A percentile compares a stretch with the other conserved stretches of the same genome.
Conservation (phyloP, 2,113 vertebrate genomes). For the Atlantisia rogersi region DNA sequence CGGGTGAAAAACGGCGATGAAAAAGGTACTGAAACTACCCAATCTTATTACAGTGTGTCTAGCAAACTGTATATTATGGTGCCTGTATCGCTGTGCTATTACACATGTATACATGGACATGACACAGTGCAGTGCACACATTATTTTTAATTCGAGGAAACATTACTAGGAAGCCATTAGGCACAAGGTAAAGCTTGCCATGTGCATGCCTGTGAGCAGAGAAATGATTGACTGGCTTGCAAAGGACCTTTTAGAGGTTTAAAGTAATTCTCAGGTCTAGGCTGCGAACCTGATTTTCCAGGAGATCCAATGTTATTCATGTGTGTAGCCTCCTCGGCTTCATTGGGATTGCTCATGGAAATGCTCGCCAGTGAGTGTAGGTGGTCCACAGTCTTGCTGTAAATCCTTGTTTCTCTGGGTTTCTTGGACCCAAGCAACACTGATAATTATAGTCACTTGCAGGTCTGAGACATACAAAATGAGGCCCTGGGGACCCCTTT, state of each 20-base stretch:
- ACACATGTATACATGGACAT: not conserved
- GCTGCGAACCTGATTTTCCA: not conserved
- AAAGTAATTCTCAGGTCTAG: not conserved
- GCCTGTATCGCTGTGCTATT: not conserved
- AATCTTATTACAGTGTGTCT: not conserved
- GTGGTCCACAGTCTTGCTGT: not conserved
- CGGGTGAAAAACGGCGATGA: slow-evolving; percentile 6
- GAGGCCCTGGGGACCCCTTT: not conserved
- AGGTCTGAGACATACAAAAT: not conserved
- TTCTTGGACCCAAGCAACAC: not conserved
- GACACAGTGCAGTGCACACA: not conserved
- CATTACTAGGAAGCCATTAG: not conserved
- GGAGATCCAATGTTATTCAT: not conserved
- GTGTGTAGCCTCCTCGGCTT: not conserved
- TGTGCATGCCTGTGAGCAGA: not conserved
- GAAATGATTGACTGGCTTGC: not conserved
- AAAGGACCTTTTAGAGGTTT: not conserved
- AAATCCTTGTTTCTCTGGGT: not conserved
- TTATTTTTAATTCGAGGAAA: not conserved
- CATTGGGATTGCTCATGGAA: not conserved
- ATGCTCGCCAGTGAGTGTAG: not conserved
- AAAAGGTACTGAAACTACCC: slow-evolving; percentile 27
- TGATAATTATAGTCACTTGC: not conserved
- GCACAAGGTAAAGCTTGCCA: not conserved
- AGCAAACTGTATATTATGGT: not conserved